phyloP scores from a whole-genome alignment of 1,140 invertebrate genomes.

The Alviniconcha marisindica region DNA sequence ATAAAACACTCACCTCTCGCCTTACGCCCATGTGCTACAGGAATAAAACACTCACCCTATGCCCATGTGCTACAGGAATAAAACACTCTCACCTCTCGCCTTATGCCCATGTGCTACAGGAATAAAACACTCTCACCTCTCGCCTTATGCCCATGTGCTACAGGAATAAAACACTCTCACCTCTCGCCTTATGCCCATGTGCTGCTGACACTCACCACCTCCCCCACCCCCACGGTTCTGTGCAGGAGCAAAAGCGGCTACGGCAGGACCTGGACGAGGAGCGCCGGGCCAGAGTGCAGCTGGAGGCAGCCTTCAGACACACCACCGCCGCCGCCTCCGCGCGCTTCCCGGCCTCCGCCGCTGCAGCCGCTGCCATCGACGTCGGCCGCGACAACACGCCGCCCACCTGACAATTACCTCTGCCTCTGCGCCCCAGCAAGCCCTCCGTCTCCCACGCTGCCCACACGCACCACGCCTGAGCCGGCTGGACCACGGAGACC shows the following conservation, averaged over 20 bases:
- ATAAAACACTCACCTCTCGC: no score
- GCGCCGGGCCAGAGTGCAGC: constrained; percentile 50
- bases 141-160: no score
- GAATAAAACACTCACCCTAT: no score
- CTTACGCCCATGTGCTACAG: no score
- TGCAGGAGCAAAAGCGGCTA: constrained; percentile 58
- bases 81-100: no score
- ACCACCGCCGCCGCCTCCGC: constrained; percentile 1
- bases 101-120: no score
- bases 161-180: no score
- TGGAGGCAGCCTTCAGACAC: constrained; percentile 54
- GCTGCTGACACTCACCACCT: no score
- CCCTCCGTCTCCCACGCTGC: neutral
- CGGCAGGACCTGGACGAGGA: constrained; percentile 61
- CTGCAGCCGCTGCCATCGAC: neutral
- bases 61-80: no score
- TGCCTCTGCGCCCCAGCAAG: constrained; percentile 34
- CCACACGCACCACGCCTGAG: neutral
- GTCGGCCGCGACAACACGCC: constrained; percentile 22
- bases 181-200: no score
- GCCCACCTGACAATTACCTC: constrained; percentile 37
- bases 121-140: no score
- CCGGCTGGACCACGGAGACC: neutral
- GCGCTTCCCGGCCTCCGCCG: neutral
- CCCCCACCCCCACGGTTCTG: no score